Evolutionary conservation across 2,113 vertebrate species (phyloP), one percentile per base, ranked within the genome.

Genomic region (Lanius ludovicianus): DNA sequence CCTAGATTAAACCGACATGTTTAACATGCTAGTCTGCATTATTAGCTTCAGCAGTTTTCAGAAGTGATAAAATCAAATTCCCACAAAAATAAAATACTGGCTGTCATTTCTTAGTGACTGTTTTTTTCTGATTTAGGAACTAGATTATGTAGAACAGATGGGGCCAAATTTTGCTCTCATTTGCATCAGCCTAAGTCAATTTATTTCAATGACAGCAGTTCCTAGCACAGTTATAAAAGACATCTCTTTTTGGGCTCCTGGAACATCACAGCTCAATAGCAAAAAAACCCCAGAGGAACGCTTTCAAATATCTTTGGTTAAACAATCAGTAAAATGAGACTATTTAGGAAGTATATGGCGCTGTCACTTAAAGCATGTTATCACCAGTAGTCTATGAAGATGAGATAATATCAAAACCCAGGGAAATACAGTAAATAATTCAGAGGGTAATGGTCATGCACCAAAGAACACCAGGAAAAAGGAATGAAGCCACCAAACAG

Each of bases 161-260:
- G 89, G 91, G 87, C 80, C 84, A 95, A 95, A 94, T 82, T 93
- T 91, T 82, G 20, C 46, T 96, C 65, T 91, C 86, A 95, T 95
- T 95, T 90, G 47, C 91, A 93, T 93, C 80, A 84, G 57, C 44
- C n/a, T 52, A 67, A 77, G 37, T 84, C 57, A 73, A 19, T 92
- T 95, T 81, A 92, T 89, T 89, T 89, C 42, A 84, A 64, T 52
- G 53, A 76, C 47, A 95, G 69, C 73, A 74, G 33, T 70, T 95
- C 69, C 62, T 77, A 71, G 44, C 74, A 83, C 21, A 84, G 52
- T 90, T 92, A 59, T 35, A 77, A 84, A 31, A 95, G 33, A 55
- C 6, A 2, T 68, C 9, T 70, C 80, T 68, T 80, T 92, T 62
- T 91, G 57, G 49, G 65, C 65, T 95, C 47, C 68, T 92, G 64